Conservation (phyloP, 1,140 invertebrate species). For the Drosophila neocordata region DNA sequence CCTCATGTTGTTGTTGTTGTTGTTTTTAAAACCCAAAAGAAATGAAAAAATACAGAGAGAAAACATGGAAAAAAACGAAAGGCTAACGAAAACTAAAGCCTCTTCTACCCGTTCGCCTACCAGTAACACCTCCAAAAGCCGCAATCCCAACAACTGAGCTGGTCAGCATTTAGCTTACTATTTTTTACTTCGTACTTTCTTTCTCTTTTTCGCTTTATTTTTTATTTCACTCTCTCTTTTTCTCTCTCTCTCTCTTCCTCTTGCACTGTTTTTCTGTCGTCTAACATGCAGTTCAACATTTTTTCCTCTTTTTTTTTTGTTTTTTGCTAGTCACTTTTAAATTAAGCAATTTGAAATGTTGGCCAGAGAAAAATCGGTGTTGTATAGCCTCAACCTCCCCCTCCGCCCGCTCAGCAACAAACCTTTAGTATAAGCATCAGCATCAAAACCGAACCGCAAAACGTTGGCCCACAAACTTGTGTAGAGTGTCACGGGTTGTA, state of each 20-base stretch:
- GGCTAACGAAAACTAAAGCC: constrained; percentile 4
- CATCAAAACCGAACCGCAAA: constrained; percentile 42
- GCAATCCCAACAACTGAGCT: constrained; percentile 49
- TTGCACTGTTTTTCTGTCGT: neutral
- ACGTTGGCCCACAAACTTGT: constrained; percentile 66
- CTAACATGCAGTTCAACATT: constrained; percentile 1
- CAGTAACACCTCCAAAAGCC: constrained; percentile 35
- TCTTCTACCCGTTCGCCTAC: neutral
- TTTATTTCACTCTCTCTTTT: neutral
- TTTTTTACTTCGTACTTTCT: constrained; percentile 50
- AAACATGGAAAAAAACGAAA: neutral
- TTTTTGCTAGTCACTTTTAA: constrained; percentile 65
- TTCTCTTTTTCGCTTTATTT: neutral
- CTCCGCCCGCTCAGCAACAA: neutral
- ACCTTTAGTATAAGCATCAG: neutral
- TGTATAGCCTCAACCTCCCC: neutral
- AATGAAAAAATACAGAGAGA: neutral
- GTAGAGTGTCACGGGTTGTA: constrained; percentile 74
- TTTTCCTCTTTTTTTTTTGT: constrained; percentile 13
- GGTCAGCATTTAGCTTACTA: constrained; percentile 71
- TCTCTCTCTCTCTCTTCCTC: neutral
- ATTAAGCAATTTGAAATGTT: constrained; percentile 80
- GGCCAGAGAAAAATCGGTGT: constrained; percentile 44
- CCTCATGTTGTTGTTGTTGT: constrained; percentile 16
- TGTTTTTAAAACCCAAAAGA: constrained; percentile 13